Percentiles rank a stretch among this genome's conserved stretches.
phyloP scores from a whole-genome alignment of 2,797 vertebrate genomes.

The Ataeniobius toweri region DNA sequence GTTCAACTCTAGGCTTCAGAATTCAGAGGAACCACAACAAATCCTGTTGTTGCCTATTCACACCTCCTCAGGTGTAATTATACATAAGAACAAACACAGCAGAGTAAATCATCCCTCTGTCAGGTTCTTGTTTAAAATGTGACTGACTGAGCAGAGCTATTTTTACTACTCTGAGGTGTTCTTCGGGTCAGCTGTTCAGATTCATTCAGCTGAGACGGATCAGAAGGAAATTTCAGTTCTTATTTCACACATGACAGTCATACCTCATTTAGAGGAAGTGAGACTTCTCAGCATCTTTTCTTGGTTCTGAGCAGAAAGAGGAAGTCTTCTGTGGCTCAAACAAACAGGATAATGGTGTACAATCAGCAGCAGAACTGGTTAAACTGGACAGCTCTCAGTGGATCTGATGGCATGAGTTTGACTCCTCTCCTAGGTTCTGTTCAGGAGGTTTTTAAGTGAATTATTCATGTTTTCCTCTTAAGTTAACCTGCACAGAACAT shows the following conservation, averaged over 20 bases:
- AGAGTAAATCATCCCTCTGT: no score
- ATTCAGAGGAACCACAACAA: no score
- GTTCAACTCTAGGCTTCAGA: no score
- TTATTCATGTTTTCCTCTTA: background rate
- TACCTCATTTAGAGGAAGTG: conserved; percentile 43
- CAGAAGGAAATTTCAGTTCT: background rate
- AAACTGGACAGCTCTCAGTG: background rate
- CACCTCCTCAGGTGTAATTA: no score
- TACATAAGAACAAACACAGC: no score
- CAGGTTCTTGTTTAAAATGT: background rate
- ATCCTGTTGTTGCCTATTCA: no score
- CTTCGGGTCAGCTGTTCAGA: background rate
- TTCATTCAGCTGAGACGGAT: background rate
- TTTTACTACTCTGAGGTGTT: background rate
- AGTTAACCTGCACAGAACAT: background rate
- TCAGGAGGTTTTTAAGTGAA: background rate
- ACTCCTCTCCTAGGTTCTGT: background rate
- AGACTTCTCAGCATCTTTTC: conserved; percentile 15
- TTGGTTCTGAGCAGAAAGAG: conserved; percentile 30
- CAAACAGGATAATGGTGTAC: conserved; percentile 1
- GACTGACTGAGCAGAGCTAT: background rate
- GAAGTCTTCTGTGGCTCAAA: conserved; percentile 28
- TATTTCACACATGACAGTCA: conserved; percentile 41
- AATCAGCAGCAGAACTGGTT: background rate
- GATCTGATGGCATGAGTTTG: background rate